These are phyloP conservation scores for Peromyscus nudipes DNA, from an alignment of 2,797 vertebrate species.

Conservation along the genomic window DNA sequence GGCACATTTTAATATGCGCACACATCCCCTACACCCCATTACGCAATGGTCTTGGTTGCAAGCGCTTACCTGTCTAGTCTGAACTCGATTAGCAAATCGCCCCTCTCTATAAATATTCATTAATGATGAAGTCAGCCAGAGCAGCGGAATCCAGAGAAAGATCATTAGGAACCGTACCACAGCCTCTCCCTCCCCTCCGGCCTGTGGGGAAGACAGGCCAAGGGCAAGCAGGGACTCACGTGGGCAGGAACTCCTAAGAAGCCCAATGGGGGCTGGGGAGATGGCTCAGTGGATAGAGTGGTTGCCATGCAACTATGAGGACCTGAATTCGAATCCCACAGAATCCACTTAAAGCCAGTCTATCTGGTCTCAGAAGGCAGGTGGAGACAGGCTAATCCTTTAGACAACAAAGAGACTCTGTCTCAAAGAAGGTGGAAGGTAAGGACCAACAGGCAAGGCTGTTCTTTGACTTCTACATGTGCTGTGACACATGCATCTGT, in stretches of 20 bases:
- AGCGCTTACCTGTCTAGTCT: conserved; percentile 70
- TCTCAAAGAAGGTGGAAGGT: background rate
- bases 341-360: background rate
- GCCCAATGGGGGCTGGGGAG: background rate
- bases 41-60: conserved; percentile 29
- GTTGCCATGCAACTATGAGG: background rate
- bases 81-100: conserved; percentile 54
- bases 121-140: conserved; percentile 55
- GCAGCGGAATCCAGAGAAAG: background rate
- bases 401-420: background rate
- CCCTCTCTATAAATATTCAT: conserved; percentile 72
- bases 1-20: background rate
- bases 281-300: background rate
- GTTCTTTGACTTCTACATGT: background rate
- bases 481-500: background rate
- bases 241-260: background rate
- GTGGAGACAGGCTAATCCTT: background rate
- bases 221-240: background rate
- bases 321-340: background rate
- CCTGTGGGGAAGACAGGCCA: background rate
- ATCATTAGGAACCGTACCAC: background rate
- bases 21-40: background rate
- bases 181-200: background rate
- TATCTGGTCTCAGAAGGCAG: background rate
- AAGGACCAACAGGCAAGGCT: background rate